Conservation (phyloP, 2,797 vertebrate genomes). For the Labroides dimidiatus region DNA sequence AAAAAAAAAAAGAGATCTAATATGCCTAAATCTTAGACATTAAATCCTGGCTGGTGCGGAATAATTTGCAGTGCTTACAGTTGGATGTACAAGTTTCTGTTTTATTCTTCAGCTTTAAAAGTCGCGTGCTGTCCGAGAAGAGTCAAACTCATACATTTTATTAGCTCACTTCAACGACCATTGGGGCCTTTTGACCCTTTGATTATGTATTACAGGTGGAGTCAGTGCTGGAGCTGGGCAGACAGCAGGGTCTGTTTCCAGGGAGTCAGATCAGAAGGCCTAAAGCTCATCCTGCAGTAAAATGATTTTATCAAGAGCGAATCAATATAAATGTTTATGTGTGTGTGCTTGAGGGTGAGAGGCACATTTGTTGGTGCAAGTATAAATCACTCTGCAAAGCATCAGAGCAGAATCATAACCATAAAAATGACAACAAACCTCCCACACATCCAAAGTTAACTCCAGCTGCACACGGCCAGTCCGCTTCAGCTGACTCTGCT, state of each 20-base stretch:
- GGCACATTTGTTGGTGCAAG: background rate
- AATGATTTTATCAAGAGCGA: background rate
- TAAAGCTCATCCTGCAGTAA: background rate
- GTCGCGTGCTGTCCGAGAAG: background rate
- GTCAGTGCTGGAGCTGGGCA: background rate
- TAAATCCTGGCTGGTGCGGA: no score
- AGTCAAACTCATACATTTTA: background rate
- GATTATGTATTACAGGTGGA: no score
- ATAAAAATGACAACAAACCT: constrained; percentile 17
- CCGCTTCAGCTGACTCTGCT: constrained; percentile 25
- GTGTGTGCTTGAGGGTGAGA: background rate
- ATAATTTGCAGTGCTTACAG: no score
- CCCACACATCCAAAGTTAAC: constrained; percentile 10
- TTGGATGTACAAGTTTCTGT: background rate
- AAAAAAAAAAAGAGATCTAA: no score
- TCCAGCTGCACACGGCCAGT: background rate
- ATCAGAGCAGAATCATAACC: background rate
- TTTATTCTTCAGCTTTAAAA: background rate
- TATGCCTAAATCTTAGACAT: no score
- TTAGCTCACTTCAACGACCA: background rate
- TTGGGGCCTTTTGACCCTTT: background rate
- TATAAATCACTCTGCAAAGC: background rate
- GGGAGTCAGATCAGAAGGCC: background rate
- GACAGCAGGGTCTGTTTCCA: background rate
- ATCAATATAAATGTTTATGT: background rate